Evolutionary conservation across 2,888 invertebrate species (phyloP).

Genomic region (Danaus chrysippus): DNA sequence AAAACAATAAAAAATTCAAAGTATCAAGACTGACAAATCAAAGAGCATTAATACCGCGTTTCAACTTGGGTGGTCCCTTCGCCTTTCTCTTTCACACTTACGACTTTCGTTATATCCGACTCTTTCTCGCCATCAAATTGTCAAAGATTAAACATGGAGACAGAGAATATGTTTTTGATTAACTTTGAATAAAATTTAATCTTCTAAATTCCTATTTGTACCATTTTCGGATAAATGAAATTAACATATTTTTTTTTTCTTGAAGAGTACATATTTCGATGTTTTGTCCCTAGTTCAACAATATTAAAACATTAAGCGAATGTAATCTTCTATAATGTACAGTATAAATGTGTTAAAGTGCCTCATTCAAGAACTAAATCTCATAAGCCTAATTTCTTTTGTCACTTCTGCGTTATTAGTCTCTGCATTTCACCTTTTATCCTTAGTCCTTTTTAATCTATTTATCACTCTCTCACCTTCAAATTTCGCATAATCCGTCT

Average conservation of each 20-base stretch:
- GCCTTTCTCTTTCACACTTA: conserved; percentile 40
- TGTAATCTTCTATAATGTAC: no score
- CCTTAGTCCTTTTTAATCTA: conserved; percentile 48
- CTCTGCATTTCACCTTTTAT: conserved; percentile 50
- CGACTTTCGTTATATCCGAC: conserved; percentile 6
- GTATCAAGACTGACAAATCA: conserved; percentile 58
- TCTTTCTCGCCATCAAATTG: conserved; percentile 25
- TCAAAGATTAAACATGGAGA: conserved; percentile 55
- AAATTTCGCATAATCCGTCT: conserved; percentile 13
- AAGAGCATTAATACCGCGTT: conserved; percentile 56
- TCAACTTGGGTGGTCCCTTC: conserved; percentile 69
- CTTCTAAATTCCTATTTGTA: no score
- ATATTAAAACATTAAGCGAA: no score
- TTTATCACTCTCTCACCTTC: conserved; percentile 36
- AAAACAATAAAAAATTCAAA: conserved; percentile 40
- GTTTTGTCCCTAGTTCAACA: no score
- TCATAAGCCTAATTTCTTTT: not conserved
- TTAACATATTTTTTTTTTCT: no score
- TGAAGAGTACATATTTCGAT: no score
- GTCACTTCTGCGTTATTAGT: conserved; percentile 34
- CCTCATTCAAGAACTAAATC: not conserved
- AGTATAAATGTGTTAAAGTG: no score
- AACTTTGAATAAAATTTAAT: no score
- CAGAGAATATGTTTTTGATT: conserved; percentile 3
- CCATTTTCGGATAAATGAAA: no score